Conservation (phyloP, 2,888 invertebrate species). For the Tromatobia lineatoria region DNA sequence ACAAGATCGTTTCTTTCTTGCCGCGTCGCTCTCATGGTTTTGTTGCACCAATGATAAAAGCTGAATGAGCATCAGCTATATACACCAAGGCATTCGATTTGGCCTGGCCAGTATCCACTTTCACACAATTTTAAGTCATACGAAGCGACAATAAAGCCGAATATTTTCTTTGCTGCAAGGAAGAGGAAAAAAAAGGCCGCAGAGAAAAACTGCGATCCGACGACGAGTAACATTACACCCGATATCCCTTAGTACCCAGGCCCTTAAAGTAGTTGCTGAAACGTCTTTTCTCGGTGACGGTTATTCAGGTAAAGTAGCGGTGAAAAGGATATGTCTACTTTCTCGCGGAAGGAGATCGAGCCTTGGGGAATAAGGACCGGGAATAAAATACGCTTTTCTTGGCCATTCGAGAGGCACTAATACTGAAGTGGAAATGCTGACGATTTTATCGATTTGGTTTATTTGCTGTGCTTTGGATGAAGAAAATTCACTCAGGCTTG, state of each 20-base stretch:
- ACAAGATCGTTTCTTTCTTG: constrained; percentile 46
- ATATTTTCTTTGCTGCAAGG: constrained; percentile 61
- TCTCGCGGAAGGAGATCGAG: constrained; percentile 19
- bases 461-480: neutral
- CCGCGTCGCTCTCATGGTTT: constrained; percentile 33
- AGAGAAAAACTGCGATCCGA: constrained; percentile 28
- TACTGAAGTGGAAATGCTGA: constrained; percentile 23
- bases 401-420: neutral
- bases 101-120: constrained; percentile 77
- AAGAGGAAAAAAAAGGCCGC: constrained; percentile 3
- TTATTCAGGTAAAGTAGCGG: constrained; percentile 20
- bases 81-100: constrained; percentile 80
- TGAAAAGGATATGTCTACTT: constrained; percentile 17
- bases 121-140: constrained; percentile 79
- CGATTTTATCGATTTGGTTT: constrained; percentile 9
- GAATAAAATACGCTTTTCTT: neutral
- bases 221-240: constrained; percentile 71
- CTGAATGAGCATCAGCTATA: constrained; percentile 4
- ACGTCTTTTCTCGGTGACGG: constrained; percentile 46
- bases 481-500: neutral
- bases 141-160: constrained; percentile 64
- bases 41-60: constrained; percentile 43
- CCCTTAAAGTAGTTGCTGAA: constrained; percentile 57
- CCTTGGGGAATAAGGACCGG: constrained; percentile 15
- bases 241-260: constrained; percentile 31